phyloP scores from a whole-genome alignment of 2,113 vertebrate species.

The Neopipo cinnamomea region DNA sequence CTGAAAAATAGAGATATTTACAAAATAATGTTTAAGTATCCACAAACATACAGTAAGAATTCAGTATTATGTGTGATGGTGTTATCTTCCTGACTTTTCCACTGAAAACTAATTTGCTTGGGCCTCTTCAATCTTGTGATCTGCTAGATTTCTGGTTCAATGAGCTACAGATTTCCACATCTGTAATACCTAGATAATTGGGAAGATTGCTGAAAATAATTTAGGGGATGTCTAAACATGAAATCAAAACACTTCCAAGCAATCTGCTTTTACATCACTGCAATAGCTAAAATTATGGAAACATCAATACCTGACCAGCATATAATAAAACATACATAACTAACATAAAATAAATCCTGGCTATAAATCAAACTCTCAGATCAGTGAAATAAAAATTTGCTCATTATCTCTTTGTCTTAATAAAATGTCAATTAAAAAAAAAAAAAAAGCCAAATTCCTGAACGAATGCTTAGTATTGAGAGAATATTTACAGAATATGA shows the following conservation, averaged over 20 bases:
- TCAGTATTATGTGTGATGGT: not conserved
- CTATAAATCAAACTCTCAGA: constrained; percentile 44
- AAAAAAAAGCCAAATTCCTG: not conserved
- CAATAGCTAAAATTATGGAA: not conserved
- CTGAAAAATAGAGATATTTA: not conserved
- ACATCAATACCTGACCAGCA: not conserved
- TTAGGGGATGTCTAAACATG: not conserved
- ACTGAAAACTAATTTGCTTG: not conserved
- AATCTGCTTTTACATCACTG: not conserved
- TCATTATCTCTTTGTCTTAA: constrained; percentile 10
- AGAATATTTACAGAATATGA: constrained; percentile 13
- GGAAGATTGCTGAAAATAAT: not conserved
- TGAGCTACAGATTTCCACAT: not conserved
- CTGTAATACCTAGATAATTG: not conserved
- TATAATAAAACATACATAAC: not conserved
- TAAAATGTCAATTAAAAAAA: not conserved
- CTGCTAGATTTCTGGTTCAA: not conserved
- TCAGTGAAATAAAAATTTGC: not conserved
- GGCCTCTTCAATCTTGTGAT: not conserved
- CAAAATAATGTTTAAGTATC: not conserved
- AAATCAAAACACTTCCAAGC: not conserved
- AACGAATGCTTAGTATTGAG: constrained; percentile 44
- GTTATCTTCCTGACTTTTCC: not conserved
- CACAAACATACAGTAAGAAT: not conserved
- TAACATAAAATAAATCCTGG: constrained; percentile 16